These are phyloP conservation scores for Ceyx cyanopectus DNA, from an alignment of 2,113 vertebrate species.

Conservation along the genomic window DNA sequence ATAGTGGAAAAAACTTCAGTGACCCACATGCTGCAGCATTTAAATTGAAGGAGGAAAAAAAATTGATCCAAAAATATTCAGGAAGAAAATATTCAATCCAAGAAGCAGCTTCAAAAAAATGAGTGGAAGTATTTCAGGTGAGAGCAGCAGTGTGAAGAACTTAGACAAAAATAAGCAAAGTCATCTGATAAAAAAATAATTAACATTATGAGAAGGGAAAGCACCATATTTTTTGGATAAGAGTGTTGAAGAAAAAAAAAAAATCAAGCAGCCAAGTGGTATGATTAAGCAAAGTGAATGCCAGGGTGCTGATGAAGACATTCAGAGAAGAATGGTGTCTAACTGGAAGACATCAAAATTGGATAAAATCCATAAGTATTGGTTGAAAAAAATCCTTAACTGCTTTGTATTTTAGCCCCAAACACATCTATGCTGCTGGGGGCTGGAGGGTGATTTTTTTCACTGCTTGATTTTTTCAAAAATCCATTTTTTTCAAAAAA, in stretches of 20 bases:
- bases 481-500: too few species aligned
- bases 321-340: not conserved
- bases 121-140: not conserved
- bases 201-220: not conserved
- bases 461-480: too few species aligned
- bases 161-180: not conserved
- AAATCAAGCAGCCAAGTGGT: not conserved
- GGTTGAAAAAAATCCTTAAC: not conserved
- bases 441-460: not conserved
- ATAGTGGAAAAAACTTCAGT: not conserved
- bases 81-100: not conserved
- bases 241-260: not conserved
- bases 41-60: not conserved
- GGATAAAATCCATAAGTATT: not conserved
- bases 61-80: not conserved
- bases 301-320: not conserved
- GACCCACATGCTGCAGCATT: not conserved
- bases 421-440: not conserved
- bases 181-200: not conserved
- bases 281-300: constrained; percentile 3
- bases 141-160: not conserved
- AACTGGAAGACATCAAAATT: not conserved
- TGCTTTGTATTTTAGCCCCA: not conserved
- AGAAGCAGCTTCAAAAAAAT: not conserved
- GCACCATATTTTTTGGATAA: not conserved